Conservation (phyloP, 2,797 vertebrate genomes). For the Sebastes dallii region DNA sequence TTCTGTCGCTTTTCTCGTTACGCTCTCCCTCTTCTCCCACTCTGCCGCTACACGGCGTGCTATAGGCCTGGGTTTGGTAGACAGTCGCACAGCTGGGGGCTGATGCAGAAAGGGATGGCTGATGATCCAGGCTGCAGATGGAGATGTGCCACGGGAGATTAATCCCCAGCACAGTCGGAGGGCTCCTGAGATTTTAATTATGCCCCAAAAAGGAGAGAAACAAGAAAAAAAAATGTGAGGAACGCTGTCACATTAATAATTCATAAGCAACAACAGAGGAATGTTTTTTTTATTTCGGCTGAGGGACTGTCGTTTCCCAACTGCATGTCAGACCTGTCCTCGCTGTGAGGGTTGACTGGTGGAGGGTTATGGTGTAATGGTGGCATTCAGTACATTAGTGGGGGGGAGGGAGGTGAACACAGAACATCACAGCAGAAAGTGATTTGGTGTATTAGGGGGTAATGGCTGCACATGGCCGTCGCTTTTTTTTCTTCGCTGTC, state of each 20-base stretch:
- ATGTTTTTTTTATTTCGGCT: constrained; percentile 17
- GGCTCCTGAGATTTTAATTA: constrained; percentile 81
- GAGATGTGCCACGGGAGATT: constrained; percentile 84
- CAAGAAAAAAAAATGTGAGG: constrained; percentile 32
- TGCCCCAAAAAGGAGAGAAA: constrained; percentile 45
- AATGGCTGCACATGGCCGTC: neutral
- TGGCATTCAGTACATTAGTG: constrained; percentile 5
- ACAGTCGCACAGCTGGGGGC: constrained; percentile 74
- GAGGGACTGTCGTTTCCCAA: constrained; percentile 14
- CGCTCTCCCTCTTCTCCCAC: neutral
- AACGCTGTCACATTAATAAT: constrained; percentile 66
- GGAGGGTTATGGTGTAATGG: constrained; percentile 19
- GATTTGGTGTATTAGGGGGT: constrained; percentile 1
- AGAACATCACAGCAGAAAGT: constrained; percentile 7
- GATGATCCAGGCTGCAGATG: constrained; percentile 75
- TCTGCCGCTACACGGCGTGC: neutral
- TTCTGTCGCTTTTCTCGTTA: neutral
- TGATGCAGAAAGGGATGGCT: constrained; percentile 68
- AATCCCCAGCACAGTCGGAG: constrained; percentile 80
- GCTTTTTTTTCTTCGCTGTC: neutral
- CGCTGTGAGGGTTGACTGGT: constrained; percentile 8
- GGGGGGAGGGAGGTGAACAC: neutral
- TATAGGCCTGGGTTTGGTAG: constrained; percentile 45
- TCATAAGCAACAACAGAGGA: constrained; percentile 54
- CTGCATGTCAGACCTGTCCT: constrained; percentile 24